These are phyloP conservation scores for Pyrocephalus nanus DNA, from an alignment of 2,797 vertebrate species.

Conservation along the genomic window DNA sequence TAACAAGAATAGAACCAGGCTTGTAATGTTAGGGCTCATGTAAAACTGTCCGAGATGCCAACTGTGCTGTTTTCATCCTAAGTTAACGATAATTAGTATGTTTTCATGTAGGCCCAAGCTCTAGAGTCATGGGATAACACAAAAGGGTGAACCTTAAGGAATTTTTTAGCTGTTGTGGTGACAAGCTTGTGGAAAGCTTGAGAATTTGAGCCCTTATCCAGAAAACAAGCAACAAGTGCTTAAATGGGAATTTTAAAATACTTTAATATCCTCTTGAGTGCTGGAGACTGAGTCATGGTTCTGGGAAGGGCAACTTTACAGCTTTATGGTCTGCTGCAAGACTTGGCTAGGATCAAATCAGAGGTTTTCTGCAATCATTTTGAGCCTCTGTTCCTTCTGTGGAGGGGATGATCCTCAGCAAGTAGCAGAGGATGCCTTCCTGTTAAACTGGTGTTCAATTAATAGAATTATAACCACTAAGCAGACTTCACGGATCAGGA, in stretches of 20 bases:
- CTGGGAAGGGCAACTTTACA: constrained; percentile 26
- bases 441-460: background rate
- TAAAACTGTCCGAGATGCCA: background rate
- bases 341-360: constrained; percentile 4
- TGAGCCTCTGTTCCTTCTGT: background rate
- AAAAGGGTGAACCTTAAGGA: constrained; percentile 4
- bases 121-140: background rate
- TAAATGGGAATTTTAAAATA: constrained; percentile 10
- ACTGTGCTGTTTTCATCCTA: background rate
- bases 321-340: constrained; percentile 1
- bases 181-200: constrained; percentile 25
- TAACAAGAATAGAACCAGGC: background rate
- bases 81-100: background rate
- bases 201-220: background rate
- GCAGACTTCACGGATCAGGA: background rate
- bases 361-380: background rate
- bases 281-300: constrained; percentile 12
- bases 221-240: background rate
- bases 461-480: background rate
- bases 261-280: background rate
- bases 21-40: background rate
- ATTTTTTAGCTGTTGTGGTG: constrained; percentile 1
- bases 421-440: background rate
- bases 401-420: background rate
- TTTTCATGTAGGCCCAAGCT: background rate